Evolutionary conservation across 2,888 invertebrate species (phyloP), one percentile per base, ranked within the genome.

Genomic region (Notocelia uddmanniana): DNA sequence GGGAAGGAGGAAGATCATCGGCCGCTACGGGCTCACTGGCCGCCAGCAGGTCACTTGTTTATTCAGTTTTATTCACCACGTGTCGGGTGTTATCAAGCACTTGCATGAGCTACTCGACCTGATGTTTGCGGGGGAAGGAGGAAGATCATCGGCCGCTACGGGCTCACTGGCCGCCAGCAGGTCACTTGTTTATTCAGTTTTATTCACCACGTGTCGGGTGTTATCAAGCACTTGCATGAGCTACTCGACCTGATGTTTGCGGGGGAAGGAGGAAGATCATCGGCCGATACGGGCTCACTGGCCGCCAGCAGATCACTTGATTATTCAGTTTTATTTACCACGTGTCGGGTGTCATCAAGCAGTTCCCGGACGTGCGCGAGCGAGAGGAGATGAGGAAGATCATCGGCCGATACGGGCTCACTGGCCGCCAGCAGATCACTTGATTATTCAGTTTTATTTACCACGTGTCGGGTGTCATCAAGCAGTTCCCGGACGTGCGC

Each of bases 351-450:
- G 5, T 26, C 5, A 96, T 99, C 97, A 97, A 96, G 83, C 96
- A 97, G 80, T 99, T 98, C 90, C 99, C 99, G 0, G 98, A 98
- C 13, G 97, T 99, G 9, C 98, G 99, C 81, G 99, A 99, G 89
- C 96, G 97, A 34, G 99, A 99, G 91, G 99, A 99, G 89, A 99
- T 99, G 99, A 95, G 99, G 73, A 99, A 98, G 92, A 99, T 99
- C 79, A 98, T 99, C 82, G 99, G 99, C 0, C 96, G 99, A 71
- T 99, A 99, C 87, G 99, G 99, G 1, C 94, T 99, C 62, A 98
- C 99, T 0, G 99, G 99, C 6, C 95, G 98, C 74, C 99, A 99
- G 85, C 98, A 99, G 94, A 98, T 59, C 23, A 3, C 3, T 1
- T n/a, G 19, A n/a, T n/a, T n/a, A n/a, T n/a, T n/a, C n/a, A n/a